Conservation (phyloP, 1,140 invertebrate species). For the Zaprionus vittiger region DNA sequence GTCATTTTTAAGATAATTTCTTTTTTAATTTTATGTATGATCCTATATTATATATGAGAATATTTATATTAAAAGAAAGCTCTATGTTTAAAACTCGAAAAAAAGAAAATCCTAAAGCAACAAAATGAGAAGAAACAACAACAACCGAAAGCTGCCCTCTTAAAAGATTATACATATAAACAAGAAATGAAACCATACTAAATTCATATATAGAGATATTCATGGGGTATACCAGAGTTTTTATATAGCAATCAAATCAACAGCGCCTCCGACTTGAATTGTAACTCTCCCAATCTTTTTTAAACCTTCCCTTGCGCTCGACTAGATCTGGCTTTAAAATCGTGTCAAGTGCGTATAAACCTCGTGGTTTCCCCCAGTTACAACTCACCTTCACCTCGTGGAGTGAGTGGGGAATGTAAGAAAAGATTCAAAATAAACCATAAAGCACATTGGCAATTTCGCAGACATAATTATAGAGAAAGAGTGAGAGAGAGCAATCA, state of each 20-base stretch:
- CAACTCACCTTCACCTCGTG: background rate
- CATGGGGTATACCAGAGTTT: constrained; percentile 23
- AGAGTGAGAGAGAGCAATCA: background rate
- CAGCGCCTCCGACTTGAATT: background rate
- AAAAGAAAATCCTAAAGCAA: constrained; percentile 42
- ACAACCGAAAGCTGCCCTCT: constrained; percentile 62
- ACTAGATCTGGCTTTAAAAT: background rate
- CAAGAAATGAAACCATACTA: constrained; percentile 5
- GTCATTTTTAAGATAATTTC: constrained; percentile 61
- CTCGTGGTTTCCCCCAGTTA: background rate
- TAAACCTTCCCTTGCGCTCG: background rate
- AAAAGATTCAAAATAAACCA: constrained; percentile 1
- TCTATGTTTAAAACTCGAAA: constrained; percentile 41
- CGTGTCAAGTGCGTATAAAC: background rate
- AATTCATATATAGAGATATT: constrained; percentile 9
- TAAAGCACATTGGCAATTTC: background rate
- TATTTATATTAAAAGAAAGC: constrained; percentile 57
- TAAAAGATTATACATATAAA: constrained; percentile 22
- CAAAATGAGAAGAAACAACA: constrained; percentile 25
- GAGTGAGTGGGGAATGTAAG: background rate
- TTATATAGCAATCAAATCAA: constrained; percentile 44
- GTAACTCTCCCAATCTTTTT: background rate
- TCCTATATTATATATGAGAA: constrained; percentile 75
- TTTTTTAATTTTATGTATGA: constrained; percentile 66
- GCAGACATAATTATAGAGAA: background rate